These are phyloP conservation scores for Mesochorus sp. DNA, from an alignment of 2,888 invertebrate genomes.

Conservation along the genomic window DNA sequence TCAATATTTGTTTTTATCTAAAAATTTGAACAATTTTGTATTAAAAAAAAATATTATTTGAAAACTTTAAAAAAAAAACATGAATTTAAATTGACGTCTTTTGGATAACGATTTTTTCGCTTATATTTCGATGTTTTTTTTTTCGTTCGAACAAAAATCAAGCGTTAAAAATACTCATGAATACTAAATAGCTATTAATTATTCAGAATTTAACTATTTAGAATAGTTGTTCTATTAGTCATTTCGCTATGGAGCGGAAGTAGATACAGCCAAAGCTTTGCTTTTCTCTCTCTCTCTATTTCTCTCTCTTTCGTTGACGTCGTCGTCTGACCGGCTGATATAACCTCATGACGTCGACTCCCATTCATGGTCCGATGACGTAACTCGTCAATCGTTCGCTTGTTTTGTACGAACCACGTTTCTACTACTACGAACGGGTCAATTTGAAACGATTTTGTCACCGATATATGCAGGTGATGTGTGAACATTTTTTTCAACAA, in stretches of 20 bases:
- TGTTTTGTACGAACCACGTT: conserved; percentile 12
- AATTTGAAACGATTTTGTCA: conserved; percentile 10
- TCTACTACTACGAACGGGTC: conserved; percentile 44
- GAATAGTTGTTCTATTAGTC: conserved; percentile 36
- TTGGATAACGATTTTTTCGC: too few species aligned
- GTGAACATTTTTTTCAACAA: background rate
- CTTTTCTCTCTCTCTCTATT: conserved; percentile 2
- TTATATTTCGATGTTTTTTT: too few species aligned
- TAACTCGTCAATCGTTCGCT: conserved; percentile 50
- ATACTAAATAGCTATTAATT: conserved; percentile 15
- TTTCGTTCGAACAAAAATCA: background rate
- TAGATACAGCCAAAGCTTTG: conserved; percentile 18
- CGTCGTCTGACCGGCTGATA: conserved; percentile 57
- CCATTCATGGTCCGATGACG: conserved; percentile 62
- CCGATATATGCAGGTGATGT: background rate
- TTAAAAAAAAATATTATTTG: too few species aligned
- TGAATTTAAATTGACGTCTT: too few species aligned
- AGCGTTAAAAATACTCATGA: background rate
- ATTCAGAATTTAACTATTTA: conserved; percentile 27
- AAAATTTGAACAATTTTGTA: too few species aligned
- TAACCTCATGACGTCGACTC: conserved; percentile 57
- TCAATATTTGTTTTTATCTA: too few species aligned
- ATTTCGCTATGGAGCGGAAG: conserved; percentile 44
- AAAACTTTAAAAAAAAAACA: background rate
- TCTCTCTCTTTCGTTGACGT: conserved; percentile 10